Evolutionary conservation across 2,113 vertebrate species (phyloP).

Genomic region (Cyphomyrus discorhynchus): DNA sequence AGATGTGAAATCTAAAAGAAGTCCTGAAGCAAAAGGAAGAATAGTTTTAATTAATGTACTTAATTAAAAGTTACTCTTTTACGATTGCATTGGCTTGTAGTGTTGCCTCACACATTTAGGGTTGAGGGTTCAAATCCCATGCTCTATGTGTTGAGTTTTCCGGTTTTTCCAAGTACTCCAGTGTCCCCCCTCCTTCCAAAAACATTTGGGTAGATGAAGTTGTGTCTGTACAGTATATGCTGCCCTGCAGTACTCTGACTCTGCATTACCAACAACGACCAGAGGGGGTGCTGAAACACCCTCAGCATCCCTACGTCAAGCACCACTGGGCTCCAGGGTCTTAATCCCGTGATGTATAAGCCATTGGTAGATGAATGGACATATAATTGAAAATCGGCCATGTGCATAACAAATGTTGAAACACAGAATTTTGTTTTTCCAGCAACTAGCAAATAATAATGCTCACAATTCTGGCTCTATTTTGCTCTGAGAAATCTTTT

Average conservation of each 20-base stretch:
- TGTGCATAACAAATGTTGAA: not conserved
- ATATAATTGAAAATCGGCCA: not conserved
- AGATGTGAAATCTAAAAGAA: not conserved
- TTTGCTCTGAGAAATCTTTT: not conserved
- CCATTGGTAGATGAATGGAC: not conserved
- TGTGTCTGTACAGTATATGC: not conserved
- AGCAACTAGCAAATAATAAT: not conserved
- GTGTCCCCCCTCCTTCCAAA: not conserved
- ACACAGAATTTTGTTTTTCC: not conserved
- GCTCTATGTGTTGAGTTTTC: not conserved
- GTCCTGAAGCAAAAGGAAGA: not conserved
- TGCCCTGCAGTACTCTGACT: not conserved
- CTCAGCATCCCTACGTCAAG: not conserved
- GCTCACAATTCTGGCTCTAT: not conserved
- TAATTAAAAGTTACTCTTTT: not conserved
- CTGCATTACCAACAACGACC: not conserved
- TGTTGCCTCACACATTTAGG: not conserved
- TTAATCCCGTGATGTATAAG: not conserved
- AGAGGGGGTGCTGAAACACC: not conserved
- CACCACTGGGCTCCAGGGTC: not conserved
- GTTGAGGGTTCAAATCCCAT: not conserved
- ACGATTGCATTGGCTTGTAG: not conserved
- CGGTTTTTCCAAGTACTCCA: not conserved
- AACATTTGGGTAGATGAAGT: not conserved
- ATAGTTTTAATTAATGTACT: not conserved